Evolutionary conservation across 2,113 vertebrate species (phyloP).

Genomic region (Pavo muticus): DNA sequence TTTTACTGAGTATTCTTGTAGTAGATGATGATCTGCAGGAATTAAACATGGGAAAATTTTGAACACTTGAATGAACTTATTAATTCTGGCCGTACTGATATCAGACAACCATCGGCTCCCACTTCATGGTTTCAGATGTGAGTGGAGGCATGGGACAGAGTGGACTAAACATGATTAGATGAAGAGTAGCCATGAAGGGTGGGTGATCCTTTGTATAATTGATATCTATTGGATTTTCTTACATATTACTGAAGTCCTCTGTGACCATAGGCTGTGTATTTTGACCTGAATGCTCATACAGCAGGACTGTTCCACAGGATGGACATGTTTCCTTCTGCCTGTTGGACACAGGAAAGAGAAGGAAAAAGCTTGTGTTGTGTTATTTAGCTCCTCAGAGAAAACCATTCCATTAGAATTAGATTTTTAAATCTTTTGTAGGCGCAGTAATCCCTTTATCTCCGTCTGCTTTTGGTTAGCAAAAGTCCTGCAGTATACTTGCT

Average conservation of each 20-base stretch:
- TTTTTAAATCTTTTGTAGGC: not conserved
- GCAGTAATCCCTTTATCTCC: not conserved
- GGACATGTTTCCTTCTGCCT: not conserved
- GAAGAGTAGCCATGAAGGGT: not conserved
- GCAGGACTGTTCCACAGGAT: not conserved
- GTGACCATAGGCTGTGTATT: not conserved
- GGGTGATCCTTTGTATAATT: not conserved
- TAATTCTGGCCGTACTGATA: not conserved
- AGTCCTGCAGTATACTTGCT: rapidly evolving
- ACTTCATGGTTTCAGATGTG: not conserved
- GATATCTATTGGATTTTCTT: not conserved
- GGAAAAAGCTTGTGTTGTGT: not conserved
- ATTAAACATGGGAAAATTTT: not conserved
- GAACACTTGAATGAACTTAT: not conserved
- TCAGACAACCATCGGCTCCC: not conserved
- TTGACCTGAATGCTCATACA: not conserved
- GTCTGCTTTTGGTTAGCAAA: not conserved
- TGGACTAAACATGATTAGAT: not conserved
- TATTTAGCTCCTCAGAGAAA: not conserved
- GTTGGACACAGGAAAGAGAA: not conserved
- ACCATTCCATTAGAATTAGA: not conserved
- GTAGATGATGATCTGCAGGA: not conserved
- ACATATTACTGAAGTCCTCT: not conserved
- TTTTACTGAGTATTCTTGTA: not conserved
- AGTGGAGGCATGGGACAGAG: not conserved